Conservation (phyloP, 1,140 invertebrate species). For the Nasonia giraulti region DNA sequence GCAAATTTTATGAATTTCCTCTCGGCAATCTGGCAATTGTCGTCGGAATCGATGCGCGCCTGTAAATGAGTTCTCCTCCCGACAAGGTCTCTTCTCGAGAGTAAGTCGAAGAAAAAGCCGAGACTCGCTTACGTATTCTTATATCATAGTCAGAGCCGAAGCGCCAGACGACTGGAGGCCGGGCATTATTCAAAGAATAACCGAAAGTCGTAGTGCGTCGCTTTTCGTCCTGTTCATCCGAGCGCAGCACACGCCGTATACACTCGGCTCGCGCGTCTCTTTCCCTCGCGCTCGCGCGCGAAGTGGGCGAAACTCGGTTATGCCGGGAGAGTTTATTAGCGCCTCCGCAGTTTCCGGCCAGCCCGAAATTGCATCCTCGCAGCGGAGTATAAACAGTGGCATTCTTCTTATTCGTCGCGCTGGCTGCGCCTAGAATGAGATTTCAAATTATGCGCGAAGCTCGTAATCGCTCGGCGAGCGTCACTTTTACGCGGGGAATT, state of each 20-base stretch:
- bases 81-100: neutral
- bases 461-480: conserved; percentile 1
- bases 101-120: too few relatives aligned
- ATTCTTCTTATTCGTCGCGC: neutral
- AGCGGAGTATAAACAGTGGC: conserved; percentile 9
- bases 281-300: too few relatives aligned
- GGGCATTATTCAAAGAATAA: conserved; percentile 32
- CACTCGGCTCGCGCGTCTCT: neutral
- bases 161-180: too few relatives aligned
- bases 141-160: neutral
- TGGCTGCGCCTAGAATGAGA: conserved; percentile 8
- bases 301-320: conserved; percentile 30
- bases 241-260: too few relatives aligned
- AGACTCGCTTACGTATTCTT: too few relatives aligned
- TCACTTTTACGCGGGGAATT: neutral
- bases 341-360: neutral
- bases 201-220: conserved; percentile 3
- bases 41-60: neutral
- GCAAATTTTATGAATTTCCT: conserved; percentile 30
- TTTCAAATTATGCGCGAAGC: conserved; percentile 7
- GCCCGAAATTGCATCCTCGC: neutral
- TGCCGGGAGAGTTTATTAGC: conserved; percentile 32
- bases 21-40: neutral
- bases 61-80: neutral
- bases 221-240: neutral